These are phyloP conservation scores for Actinostola sp. DNA, from an alignment of 92 coral and sea anemone genomes.

Conservation along the genomic window DNA sequence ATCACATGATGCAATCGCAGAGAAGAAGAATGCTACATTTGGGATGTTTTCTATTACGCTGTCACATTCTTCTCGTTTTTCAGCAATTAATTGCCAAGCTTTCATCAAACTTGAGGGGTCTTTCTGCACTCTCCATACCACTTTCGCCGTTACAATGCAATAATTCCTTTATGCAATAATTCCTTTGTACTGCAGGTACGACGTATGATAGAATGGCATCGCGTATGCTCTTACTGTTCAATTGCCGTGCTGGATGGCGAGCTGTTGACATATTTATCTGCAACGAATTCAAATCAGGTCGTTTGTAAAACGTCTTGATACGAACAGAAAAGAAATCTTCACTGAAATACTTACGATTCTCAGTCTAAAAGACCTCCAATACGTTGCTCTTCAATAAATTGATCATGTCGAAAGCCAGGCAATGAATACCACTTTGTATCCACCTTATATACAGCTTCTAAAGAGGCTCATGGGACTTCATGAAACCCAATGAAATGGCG, in stretches of 20 bases:
- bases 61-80: conserved; percentile 26
- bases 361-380: too few relatives aligned
- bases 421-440: too few relatives aligned
- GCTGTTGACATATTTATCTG: neutral
- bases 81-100: conserved; percentile 11
- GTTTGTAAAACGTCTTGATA: too few relatives aligned
- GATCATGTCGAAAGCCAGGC: too few relatives aligned
- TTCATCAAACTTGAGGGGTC: neutral
- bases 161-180: neutral
- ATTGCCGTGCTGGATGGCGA: conserved; percentile 21
- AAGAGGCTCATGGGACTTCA: too few relatives aligned
- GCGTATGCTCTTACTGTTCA: conserved; percentile 18
- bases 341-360: too few relatives aligned
- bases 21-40: conserved; percentile 14
- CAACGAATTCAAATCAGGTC: too few relatives aligned
- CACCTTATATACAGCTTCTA: too few relatives aligned
- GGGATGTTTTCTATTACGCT: neutral
- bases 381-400: too few relatives aligned
- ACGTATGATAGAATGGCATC: conserved; percentile 6
- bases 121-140: neutral
- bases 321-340: too few relatives aligned
- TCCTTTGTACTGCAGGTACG: neutral
- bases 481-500: too few relatives aligned
- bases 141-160: neutral
- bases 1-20: conserved; percentile 14